phyloP scores from a whole-genome alignment of 2,888 invertebrate genomes.

The Stegana nigrithorax region DNA sequence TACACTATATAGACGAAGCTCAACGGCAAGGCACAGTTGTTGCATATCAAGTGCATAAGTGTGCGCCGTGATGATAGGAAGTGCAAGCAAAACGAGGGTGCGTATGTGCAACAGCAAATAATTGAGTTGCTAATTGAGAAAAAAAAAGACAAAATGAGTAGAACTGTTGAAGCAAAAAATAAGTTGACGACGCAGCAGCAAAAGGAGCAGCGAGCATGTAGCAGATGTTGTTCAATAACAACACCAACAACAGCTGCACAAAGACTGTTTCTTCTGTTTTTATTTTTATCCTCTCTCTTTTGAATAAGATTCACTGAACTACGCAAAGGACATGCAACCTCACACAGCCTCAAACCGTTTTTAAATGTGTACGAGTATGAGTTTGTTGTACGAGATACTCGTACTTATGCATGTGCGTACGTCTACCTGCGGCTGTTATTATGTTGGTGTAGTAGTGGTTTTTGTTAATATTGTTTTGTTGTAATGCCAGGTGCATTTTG shows the following conservation, averaged over 20 bases:
- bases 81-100: slow-evolving; percentile 36
- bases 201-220: slow-evolving; percentile 30
- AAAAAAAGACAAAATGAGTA: too few species aligned
- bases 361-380: slow-evolving; percentile 14
- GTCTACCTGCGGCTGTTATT: slow-evolving; percentile 43
- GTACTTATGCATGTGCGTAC: slow-evolving; percentile 36
- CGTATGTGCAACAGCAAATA: slow-evolving; percentile 53
- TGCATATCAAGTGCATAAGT: slow-evolving; percentile 47
- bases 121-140: slow-evolving; percentile 37
- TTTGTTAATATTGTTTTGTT: slow-evolving; percentile 17
- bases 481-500: slow-evolving; percentile 47
- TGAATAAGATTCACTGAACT: slow-evolving; percentile 28
- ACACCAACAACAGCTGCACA: too few species aligned
- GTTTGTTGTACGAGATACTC: slow-evolving; percentile 13
- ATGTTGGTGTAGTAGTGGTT: background rate
- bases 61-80: too few species aligned
- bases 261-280: background rate
- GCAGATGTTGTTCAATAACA: slow-evolving; percentile 53
- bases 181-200: background rate
- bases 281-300: slow-evolving; percentile 20
- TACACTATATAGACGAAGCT: too few species aligned
- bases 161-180: background rate
- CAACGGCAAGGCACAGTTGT: slow-evolving; percentile 47
- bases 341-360: slow-evolving; percentile 38
- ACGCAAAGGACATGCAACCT: slow-evolving; percentile 43